Conservation (phyloP, 2,113 vertebrate species). For the Embiotoca jacksoni region DNA sequence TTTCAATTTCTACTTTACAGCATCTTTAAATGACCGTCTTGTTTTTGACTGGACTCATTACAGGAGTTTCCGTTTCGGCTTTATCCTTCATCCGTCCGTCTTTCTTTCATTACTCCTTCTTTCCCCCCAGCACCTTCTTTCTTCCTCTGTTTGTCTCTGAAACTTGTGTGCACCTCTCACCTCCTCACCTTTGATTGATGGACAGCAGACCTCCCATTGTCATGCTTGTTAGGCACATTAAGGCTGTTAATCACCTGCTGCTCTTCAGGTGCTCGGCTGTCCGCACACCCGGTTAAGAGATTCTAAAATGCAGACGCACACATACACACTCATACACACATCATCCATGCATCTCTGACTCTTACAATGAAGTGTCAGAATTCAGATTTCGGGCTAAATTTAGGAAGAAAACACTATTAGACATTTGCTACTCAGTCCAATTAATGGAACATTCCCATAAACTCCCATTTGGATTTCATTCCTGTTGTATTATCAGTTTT, state of each 20-base stretch:
- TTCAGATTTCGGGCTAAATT: not conserved
- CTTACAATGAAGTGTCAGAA: not conserved
- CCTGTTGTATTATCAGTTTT: not conserved
- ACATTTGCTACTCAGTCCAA: not conserved
- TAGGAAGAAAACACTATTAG: not conserved
- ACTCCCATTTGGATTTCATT: not conserved
- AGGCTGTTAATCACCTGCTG: constrained; percentile 65
- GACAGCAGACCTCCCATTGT: constrained; percentile 72
- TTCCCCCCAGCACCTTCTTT: not conserved
- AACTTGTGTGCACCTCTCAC: constrained; percentile 27
- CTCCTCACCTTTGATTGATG: constrained; percentile 70
- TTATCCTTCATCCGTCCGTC: constrained; percentile 4
- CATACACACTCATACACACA: not conserved
- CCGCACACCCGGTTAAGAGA: constrained; percentile 51
- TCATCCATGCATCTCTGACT: not conserved
- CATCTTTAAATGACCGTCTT: constrained; percentile 42
- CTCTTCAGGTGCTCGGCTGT: constrained; percentile 60
- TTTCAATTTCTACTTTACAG: too few species aligned
- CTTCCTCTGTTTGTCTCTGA: constrained; percentile 37
- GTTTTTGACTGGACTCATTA: constrained; percentile 49
- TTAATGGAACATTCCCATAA: not conserved
- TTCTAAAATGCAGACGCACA: constrained; percentile 1
- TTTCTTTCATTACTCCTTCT: constrained; percentile 1
- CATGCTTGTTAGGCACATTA: constrained; percentile 78
- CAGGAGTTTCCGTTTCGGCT: constrained; percentile 13